Evolutionary conservation across 2,113 vertebrate genomes (phyloP).

Genomic region (Leptocoma aspasia): DNA sequence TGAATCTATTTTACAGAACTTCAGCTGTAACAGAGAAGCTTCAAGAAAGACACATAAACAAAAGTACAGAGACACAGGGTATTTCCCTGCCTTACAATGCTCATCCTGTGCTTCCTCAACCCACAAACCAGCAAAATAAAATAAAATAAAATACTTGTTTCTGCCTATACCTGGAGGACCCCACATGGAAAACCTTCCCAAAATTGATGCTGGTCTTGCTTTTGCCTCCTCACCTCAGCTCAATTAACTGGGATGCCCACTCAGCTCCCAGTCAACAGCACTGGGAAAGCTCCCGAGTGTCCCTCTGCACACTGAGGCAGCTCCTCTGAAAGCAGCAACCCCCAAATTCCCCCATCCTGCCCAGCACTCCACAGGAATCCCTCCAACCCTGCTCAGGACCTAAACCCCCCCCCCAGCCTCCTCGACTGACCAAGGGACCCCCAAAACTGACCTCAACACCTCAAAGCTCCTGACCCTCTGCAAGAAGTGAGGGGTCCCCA

Average conservation of each 20-base stretch:
- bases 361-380: not conserved
- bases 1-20: not conserved
- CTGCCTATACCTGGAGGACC: not conserved
- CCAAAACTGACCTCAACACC: not conserved
- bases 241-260: not conserved
- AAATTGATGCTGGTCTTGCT: not conserved
- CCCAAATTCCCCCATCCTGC: not conserved
- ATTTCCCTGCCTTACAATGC: not conserved
- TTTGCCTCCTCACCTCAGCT: not conserved
- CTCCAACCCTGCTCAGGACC: not conserved
- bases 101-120: not conserved
- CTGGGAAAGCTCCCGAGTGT: rapidly evolving
- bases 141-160: not conserved
- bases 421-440: too few species aligned
- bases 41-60: not conserved
- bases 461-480: not conserved
- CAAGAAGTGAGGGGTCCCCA: not conserved
- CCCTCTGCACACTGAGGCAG: rapidly evolving
- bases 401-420: not conserved
- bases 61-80: rapidly evolving
- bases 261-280: not conserved
- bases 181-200: not conserved
- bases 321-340: not conserved
- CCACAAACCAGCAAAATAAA: not conserved
- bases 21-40: not conserved